Percentiles rank a stretch among this genome's conserved stretches.
Conservation (phyloP, 2,797 vertebrate genomes). For the Spondyliosoma cantharus region DNA sequence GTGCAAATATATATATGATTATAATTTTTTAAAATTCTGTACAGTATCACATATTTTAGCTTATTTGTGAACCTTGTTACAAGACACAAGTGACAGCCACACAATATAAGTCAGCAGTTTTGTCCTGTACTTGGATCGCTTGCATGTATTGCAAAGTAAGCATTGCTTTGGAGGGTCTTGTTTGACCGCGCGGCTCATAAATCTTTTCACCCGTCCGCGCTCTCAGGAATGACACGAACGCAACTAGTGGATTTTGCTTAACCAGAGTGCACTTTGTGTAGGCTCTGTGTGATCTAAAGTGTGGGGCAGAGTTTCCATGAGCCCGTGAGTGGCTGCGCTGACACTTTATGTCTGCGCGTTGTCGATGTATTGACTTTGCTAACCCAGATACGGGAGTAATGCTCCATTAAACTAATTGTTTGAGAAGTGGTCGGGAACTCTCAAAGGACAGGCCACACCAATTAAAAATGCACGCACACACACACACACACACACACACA, state of each 20-base stretch:
- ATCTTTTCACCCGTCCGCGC: neutral
- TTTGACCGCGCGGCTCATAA: conserved; percentile 2
- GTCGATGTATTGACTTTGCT: conserved; percentile 78
- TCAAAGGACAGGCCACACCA: conserved; percentile 60
- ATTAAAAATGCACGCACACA: conserved; percentile 66
- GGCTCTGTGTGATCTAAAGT: conserved; percentile 34
- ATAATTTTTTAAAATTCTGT: no score
- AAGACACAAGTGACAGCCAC: neutral
- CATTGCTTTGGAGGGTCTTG: neutral
- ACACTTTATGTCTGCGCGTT: conserved; percentile 63
- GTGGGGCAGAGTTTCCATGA: conserved; percentile 38
- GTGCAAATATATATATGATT: no score
- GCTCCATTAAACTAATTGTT: conserved; percentile 83
- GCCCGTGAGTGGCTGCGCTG: conserved; percentile 47
- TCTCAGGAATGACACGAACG: conserved; percentile 1
- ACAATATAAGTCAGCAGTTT: neutral
- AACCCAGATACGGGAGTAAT: conserved; percentile 74
- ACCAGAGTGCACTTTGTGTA: conserved; percentile 32
- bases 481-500: neutral
- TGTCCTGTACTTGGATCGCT: neutral
- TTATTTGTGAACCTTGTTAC: neutral
- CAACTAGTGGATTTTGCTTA: conserved; percentile 29
- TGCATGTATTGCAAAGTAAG: neutral
- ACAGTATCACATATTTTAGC: no score
- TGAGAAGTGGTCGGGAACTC: conserved; percentile 69